Evolutionary conservation across 2,113 vertebrate species (phyloP).

Genomic region (Hystrix brachyura): DNA sequence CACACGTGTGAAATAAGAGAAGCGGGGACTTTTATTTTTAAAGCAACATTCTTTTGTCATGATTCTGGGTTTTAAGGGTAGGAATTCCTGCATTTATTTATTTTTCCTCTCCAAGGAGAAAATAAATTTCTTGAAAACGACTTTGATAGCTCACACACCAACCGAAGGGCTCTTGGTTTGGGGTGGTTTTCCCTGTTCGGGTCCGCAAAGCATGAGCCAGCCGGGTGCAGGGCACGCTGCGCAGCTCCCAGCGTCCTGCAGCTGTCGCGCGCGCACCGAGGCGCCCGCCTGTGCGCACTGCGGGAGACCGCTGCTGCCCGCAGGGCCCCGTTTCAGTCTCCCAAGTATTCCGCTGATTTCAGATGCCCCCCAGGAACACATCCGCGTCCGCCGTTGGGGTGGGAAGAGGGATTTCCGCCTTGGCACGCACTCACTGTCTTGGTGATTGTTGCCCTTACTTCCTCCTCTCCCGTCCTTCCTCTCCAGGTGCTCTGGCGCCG

Average conservation of each 20-base stretch:
- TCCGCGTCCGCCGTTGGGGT: fast-evolving
- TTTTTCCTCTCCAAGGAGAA: not conserved
- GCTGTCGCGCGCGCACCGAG: not conserved
- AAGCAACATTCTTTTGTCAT: not conserved
- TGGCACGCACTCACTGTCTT: not conserved
- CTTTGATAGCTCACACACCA: not conserved
- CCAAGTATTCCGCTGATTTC: not conserved
- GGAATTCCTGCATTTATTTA: not conserved
- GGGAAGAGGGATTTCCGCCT: not conserved
- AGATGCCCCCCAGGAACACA: not conserved
- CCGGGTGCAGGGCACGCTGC: not conserved
- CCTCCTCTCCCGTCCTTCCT: fast-evolving
- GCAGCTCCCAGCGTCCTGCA: fast-evolving
- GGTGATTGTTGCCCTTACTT: fast-evolving
- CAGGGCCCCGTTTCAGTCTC: no score
- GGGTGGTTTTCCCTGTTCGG: not conserved
- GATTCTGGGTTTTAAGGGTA: not conserved
- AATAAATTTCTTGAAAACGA: constrained; percentile 12
- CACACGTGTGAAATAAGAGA: not conserved
- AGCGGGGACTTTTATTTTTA: not conserved
- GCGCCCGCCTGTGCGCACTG: not conserved
- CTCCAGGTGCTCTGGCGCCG: fast-evolving
- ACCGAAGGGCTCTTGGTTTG: not conserved
- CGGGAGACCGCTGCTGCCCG: fast-evolving
- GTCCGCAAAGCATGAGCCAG: not conserved